Evolutionary conservation across 1,140 invertebrate species (phyloP).

Genomic region (Yoshiicerus persimilis): DNA sequence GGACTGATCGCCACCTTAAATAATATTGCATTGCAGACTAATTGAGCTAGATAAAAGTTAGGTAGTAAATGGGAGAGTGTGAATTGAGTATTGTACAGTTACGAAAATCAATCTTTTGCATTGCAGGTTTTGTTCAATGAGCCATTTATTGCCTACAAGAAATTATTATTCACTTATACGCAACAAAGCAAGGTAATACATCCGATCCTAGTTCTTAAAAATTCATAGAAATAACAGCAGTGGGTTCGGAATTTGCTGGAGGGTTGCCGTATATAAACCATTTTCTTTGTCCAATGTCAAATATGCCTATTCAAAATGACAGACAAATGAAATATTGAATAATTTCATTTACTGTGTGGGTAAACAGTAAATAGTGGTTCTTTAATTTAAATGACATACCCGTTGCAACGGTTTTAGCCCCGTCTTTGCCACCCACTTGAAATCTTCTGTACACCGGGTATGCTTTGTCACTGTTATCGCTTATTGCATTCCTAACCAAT

Average conservation of each 20-base stretch:
- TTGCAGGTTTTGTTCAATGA: no score
- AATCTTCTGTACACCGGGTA: conserved; percentile 66
- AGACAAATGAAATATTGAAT: neutral
- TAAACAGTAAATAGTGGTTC: neutral
- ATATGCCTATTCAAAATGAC: conserved; percentile 61
- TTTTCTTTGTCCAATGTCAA: conserved; percentile 67
- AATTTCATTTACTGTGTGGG: neutral
- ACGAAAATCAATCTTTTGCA: no score
- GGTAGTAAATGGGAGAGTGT: no score
- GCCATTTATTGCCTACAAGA: no score
- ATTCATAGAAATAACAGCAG: conserved; percentile 64
- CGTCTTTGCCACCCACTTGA: conserved; percentile 54
- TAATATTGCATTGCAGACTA: no score
- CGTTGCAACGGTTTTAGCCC: conserved; percentile 72
- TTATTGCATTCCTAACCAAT: conserved; percentile 66
- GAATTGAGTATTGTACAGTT: no score
- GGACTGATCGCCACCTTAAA: no score
- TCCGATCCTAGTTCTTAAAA: neutral
- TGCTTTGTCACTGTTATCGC: conserved; percentile 66
- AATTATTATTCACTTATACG: no score
- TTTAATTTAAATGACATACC: conserved; percentile 64
- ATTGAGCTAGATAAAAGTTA: no score
- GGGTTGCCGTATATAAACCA: conserved; percentile 72
- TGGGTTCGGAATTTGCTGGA: conserved; percentile 63
- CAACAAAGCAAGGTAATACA: no score